These are phyloP conservation scores for Hyles vespertilio DNA, from an alignment of 1,140 invertebrate genomes.

Conservation along the genomic window DNA sequence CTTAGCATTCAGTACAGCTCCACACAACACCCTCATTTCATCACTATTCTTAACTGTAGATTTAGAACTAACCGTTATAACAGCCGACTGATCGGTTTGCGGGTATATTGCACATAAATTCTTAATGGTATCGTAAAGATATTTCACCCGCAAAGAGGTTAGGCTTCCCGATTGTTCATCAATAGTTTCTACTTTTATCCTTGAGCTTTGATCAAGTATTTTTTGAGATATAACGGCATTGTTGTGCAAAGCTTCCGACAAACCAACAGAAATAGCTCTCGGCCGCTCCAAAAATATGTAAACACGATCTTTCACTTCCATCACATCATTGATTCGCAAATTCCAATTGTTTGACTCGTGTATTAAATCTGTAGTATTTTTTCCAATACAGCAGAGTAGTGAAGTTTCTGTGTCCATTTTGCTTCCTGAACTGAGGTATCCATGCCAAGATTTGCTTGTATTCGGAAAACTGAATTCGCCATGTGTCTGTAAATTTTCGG, in stretches of 20 bases:
- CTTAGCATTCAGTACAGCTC: conserved; percentile 68
- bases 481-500: conserved; percentile 53
- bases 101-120: conserved; percentile 47
- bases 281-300: conserved; percentile 49
- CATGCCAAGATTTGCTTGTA: conserved; percentile 71
- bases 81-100: conserved; percentile 26
- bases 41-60: conserved; percentile 43
- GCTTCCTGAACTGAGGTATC: conserved; percentile 35
- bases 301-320: conserved; percentile 42
- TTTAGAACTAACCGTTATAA: conserved; percentile 66
- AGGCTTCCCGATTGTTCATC: conserved; percentile 36
- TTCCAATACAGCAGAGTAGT: conserved; percentile 43
- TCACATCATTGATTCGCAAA: conserved; percentile 38
- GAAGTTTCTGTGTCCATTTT: conserved; percentile 16
- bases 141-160: conserved; percentile 51
- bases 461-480: conserved; percentile 76
- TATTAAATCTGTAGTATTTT: conserved; percentile 35
- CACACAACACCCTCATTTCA: conserved; percentile 54
- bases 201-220: conserved; percentile 19
- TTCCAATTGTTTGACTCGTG: conserved; percentile 47
- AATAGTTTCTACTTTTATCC: conserved; percentile 33
- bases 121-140: conserved; percentile 53
- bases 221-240: conserved; percentile 32
- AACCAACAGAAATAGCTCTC: conserved; percentile 35
- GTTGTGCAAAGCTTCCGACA: conserved; percentile 35